phyloP scores from a whole-genome alignment of 92 coral and sea anemone species.

The Epizoanthus ramosus region DNA sequence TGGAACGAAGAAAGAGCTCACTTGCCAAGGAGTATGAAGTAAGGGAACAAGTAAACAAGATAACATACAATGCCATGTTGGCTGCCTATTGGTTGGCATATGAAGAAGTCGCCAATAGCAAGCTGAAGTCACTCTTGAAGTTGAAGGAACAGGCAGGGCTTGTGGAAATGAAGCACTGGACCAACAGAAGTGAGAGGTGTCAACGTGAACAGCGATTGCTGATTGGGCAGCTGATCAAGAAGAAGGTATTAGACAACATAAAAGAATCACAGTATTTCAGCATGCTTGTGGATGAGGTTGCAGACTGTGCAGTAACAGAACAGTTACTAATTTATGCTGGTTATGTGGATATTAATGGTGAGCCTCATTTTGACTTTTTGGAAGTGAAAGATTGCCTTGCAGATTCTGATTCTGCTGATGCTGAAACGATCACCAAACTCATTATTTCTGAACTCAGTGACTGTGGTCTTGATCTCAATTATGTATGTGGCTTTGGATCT shows the following conservation, averaged over 20 bases:
- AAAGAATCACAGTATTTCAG: conserved; percentile 51
- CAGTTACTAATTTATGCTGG: conserved; percentile 48
- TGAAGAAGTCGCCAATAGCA: conserved; percentile 57
- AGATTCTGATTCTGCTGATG: conserved; percentile 33
- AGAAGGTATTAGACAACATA: conserved; percentile 40
- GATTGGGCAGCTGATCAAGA: conserved; percentile 51
- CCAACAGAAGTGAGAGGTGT: conserved; percentile 40
- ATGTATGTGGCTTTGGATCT: conserved; percentile 59
- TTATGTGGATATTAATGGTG: conserved; percentile 46
- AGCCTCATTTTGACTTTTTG: conserved; percentile 53
- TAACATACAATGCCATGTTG: conserved; percentile 56
- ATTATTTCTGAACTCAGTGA: conserved; percentile 47
- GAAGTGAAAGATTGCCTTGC: conserved; percentile 55
- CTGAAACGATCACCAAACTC: conserved; percentile 42
- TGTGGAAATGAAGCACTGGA: conserved; percentile 39
- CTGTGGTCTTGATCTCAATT: conserved; percentile 45
- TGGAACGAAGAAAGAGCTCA: conserved; percentile 35
- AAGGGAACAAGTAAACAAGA: conserved; percentile 44
- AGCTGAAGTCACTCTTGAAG: conserved; percentile 39
- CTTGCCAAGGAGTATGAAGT: conserved; percentile 39
- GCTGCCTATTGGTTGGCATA: conserved; percentile 50
- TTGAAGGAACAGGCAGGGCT: conserved; percentile 51
- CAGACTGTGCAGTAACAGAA: conserved; percentile 50
- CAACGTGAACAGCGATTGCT: conserved; percentile 38
- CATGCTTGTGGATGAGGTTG: conserved; percentile 53